Evolutionary conservation across 23 tunicate genomes (phyloP).

Genomic region (Ascidia mentula): DNA sequence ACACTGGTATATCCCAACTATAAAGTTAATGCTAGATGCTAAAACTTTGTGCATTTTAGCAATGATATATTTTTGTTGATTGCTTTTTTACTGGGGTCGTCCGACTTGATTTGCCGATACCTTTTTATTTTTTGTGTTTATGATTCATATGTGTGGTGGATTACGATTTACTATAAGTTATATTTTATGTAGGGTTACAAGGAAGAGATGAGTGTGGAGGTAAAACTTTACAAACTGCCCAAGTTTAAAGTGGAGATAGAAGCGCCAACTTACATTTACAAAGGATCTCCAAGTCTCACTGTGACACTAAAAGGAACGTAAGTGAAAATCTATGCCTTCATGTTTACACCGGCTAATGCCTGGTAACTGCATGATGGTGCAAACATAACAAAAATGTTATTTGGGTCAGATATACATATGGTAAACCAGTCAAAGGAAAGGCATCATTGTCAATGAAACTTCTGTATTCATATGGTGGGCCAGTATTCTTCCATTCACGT

Average conservation of each 20-base stretch:
- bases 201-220: constrained; percentile 36
- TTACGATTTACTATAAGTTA: neutral
- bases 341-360: neutral
- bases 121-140: neutral
- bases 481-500: neutral
- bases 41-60: neutral
- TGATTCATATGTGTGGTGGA: neutral
- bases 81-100: neutral
- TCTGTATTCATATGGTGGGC: neutral
- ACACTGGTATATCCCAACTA: constrained; percentile 12
- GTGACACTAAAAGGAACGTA: constrained; percentile 50
- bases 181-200: constrained; percentile 51
- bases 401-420: constrained; percentile 70
- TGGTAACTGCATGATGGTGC: neutral
- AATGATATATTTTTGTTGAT: neutral
- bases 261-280: constrained; percentile 42
- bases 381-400: neutral
- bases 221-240: constrained; percentile 76
- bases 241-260: constrained; percentile 76
- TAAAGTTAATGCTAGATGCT: too few species aligned
- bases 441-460: constrained; percentile 5
- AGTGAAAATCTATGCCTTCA: neutral
- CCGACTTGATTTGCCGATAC: neutral
- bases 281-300: constrained; percentile 28
- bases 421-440: constrained; percentile 73